Conservation (phyloP, 1,140 invertebrate species). For the Steinernema feltiae region DNA sequence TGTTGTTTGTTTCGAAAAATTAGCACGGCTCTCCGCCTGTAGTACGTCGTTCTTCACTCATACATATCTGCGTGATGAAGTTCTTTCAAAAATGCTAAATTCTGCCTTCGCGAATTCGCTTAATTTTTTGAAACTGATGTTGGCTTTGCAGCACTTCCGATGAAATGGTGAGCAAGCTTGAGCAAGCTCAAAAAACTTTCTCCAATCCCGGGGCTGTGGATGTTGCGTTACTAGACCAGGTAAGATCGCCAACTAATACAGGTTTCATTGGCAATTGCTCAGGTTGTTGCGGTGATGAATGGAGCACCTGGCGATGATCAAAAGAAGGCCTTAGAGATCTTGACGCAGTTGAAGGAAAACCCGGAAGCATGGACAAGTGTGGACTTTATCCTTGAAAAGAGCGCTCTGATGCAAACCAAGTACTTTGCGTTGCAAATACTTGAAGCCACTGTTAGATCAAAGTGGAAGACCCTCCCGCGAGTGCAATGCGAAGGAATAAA, state of each 20-base stretch:
- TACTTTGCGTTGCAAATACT: slow-evolving; percentile 98
- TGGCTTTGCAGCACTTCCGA: too few relatives aligned
- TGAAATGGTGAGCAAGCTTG: too few relatives aligned
- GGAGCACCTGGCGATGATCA: slow-evolving; percentile 27
- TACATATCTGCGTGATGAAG: too few relatives aligned
- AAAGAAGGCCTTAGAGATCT: slow-evolving; percentile 26
- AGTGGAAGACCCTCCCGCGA: slow-evolving; percentile 95
- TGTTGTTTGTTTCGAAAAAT: too few relatives aligned
- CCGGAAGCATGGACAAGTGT: slow-evolving; percentile 98
- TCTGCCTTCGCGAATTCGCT: too few relatives aligned
- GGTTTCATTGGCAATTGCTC: slow-evolving; percentile 1
- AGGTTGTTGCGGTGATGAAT: slow-evolving; percentile 38
- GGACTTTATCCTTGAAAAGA: slow-evolving; percentile 94
- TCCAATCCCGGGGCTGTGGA: slow-evolving; percentile 36
- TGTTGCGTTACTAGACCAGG: slow-evolving; percentile 32
- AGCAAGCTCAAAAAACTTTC: neutral
- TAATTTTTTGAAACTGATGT: too few relatives aligned
- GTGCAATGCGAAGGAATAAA: slow-evolving; percentile 88
- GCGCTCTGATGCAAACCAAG: slow-evolving; percentile 91
- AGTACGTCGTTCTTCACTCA: too few relatives aligned
- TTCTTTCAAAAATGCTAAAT: too few relatives aligned
- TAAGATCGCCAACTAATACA: slow-evolving; percentile 1
- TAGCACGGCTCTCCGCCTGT: too few relatives aligned
- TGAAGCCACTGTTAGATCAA: slow-evolving; percentile 95
- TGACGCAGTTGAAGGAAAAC: slow-evolving; percentile 67